These are phyloP conservation scores for Keiferia lycopersicella DNA, from an alignment of 2,888 invertebrate genomes.

Conservation along the genomic window DNA sequence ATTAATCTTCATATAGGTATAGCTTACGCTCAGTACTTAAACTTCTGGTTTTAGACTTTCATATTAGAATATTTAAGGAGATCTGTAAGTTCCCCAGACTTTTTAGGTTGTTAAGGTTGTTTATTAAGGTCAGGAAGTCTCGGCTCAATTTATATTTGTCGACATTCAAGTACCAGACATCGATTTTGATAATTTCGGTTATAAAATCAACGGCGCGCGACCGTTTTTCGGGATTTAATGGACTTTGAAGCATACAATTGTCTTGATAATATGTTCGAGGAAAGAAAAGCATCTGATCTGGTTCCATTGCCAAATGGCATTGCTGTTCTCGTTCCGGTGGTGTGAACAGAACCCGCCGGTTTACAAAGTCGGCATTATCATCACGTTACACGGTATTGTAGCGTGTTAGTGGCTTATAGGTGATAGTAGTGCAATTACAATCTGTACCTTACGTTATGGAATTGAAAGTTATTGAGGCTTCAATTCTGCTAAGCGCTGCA, in stretches of 20 bases:
- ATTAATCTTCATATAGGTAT: too few relatives aligned
- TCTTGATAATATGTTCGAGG: constrained; percentile 18
- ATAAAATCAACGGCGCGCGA: constrained; percentile 53
- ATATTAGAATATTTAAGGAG: too few relatives aligned
- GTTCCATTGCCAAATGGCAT: constrained; percentile 23
- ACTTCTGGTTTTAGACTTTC: neutral
- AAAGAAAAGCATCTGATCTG: constrained; percentile 22
- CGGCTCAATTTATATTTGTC: constrained; percentile 19
- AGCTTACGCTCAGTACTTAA: too few relatives aligned
- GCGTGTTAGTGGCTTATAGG: constrained; percentile 11
- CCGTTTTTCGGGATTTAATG: constrained; percentile 45
- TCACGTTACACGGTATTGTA: constrained; percentile 15
- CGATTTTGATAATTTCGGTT: constrained; percentile 47
- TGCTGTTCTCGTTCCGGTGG: constrained; percentile 23
- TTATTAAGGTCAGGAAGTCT: neutral
- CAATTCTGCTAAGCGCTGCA: too few relatives aligned
- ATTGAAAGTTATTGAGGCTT: too few relatives aligned
- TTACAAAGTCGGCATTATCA: constrained; percentile 20
- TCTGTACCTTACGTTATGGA: constrained; percentile 5
- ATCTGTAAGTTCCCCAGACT: neutral
- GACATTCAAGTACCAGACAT: constrained; percentile 27
- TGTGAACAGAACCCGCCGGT: constrained; percentile 25
- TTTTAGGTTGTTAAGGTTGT: neutral
- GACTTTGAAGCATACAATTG: constrained; percentile 33
- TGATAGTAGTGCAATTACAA: constrained; percentile 17